Conservation (phyloP, 2,888 invertebrate species). For the Pycnomerus fuliginosus region DNA sequence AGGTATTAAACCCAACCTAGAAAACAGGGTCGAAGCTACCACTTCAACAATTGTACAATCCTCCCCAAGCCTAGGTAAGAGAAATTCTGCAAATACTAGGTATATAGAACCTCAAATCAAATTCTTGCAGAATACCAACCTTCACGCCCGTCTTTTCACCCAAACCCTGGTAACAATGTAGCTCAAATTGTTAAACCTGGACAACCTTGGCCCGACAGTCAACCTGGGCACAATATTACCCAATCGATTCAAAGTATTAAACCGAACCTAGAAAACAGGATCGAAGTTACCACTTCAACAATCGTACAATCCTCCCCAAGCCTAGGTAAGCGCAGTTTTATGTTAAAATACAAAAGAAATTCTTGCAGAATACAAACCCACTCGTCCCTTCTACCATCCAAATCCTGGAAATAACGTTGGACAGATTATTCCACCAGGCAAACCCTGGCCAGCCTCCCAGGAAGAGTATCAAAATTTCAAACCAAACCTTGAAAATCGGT, state of each 20-base stretch:
- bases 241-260: conserved; percentile 1
- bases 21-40: conserved; percentile 3
- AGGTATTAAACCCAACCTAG: neutral
- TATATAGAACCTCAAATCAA: too few relatives aligned
- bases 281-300: neutral
- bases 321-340: too few relatives aligned
- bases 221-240: conserved; percentile 15
- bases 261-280: conserved; percentile 4
- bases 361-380: too few relatives aligned
- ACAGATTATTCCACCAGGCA: neutral
- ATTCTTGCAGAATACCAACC: too few relatives aligned
- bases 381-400: neutral
- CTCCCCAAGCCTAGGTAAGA: conserved; percentile 3
- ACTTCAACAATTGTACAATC: conserved; percentile 1
- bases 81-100: too few relatives aligned
- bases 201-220: neutral
- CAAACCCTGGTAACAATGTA: neutral
- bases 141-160: neutral
- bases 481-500: neutral
- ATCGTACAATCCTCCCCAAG: conserved; percentile 1
- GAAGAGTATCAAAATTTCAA: conserved; percentile 1
- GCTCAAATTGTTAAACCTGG: neutral
- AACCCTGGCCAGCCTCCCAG: neutral
- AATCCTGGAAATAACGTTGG: conserved; percentile 1
- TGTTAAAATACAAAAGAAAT: too few relatives aligned